phyloP scores from a whole-genome alignment of 1,140 invertebrate genomes.

The Himalopsyche phryganea region DNA sequence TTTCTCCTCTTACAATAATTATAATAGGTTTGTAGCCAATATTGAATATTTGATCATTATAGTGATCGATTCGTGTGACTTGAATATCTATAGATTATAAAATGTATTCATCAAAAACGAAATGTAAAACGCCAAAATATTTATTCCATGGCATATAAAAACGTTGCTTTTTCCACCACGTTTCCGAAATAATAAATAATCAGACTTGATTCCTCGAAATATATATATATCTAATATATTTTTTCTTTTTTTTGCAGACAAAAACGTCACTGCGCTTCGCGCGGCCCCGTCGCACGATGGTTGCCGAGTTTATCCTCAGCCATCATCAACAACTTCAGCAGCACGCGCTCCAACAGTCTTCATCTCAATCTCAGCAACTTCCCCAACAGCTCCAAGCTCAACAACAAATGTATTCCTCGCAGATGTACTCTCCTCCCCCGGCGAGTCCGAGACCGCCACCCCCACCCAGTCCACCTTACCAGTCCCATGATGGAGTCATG shows the following conservation, averaged over 20 bases:
- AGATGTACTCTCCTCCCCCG: slow-evolving; percentile 38
- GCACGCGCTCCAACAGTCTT: slow-evolving; percentile 32
- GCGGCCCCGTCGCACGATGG: slow-evolving; percentile 71
- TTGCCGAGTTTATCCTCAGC: slow-evolving; percentile 75
- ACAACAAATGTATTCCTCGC: slow-evolving; percentile 38
- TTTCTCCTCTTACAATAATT: background rate
- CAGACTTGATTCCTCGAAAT: no score
- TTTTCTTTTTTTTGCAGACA: slow-evolving; percentile 49
- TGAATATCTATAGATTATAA: no score
- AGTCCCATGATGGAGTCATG: slow-evolving; percentile 8
- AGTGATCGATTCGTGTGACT: no score
- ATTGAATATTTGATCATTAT: no score
- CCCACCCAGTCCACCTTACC: slow-evolving; percentile 40
- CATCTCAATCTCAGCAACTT: slow-evolving; percentile 37
- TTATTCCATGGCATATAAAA: no score
- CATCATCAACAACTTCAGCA: slow-evolving; percentile 62
- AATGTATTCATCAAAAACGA: no score
- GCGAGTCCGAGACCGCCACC: slow-evolving; percentile 38
- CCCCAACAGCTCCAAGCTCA: slow-evolving; percentile 35
- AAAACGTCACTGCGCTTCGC: slow-evolving; percentile 48
- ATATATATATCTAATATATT: slow-evolving; percentile 34
- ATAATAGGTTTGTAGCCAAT: no score
- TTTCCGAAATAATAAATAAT: no score
- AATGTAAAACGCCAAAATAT: no score
- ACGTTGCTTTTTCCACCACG: no score